Evolutionary conservation across 2,113 vertebrate species (phyloP).

Genomic region (Urocitellus parryii): DNA sequence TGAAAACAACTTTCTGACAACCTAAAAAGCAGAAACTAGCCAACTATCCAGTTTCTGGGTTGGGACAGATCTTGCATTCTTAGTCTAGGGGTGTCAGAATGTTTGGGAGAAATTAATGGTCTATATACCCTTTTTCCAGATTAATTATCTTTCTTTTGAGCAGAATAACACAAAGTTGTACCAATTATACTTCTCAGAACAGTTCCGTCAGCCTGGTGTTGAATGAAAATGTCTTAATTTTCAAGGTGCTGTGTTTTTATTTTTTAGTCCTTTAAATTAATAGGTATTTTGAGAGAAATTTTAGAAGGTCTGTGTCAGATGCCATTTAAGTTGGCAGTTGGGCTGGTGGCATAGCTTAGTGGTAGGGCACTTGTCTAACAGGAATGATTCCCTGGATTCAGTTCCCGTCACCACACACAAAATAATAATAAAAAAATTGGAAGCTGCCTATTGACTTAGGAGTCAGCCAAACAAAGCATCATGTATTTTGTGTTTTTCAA

Average conservation of each 20-base stretch:
- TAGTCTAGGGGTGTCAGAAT: background rate
- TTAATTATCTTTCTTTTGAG: background rate
- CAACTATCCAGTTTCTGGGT: background rate
- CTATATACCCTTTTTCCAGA: background rate
- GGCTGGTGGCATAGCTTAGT: background rate
- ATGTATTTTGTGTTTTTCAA: background rate
- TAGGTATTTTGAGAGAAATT: constrained; percentile 35
- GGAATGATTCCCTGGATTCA: background rate
- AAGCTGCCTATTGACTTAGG: constrained; percentile 12
- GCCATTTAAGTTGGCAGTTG: background rate
- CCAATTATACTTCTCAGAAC: background rate
- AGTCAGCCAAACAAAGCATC: background rate
- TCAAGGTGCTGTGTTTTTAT: background rate
- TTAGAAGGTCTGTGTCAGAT: background rate
- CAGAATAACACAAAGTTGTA: background rate
- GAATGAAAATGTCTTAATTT: background rate
- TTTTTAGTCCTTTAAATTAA: background rate
- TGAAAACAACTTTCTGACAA: background rate
- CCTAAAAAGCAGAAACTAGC: background rate
- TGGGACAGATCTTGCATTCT: background rate
- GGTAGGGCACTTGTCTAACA: background rate
- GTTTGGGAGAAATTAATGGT: background rate
- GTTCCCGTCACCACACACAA: background rate
- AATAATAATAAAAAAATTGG: background rate
- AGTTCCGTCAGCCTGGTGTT: background rate